These are phyloP conservation scores for Gryllus bimaculatus DNA, from an alignment of 1,140 invertebrate species.

Conservation along the genomic window DNA sequence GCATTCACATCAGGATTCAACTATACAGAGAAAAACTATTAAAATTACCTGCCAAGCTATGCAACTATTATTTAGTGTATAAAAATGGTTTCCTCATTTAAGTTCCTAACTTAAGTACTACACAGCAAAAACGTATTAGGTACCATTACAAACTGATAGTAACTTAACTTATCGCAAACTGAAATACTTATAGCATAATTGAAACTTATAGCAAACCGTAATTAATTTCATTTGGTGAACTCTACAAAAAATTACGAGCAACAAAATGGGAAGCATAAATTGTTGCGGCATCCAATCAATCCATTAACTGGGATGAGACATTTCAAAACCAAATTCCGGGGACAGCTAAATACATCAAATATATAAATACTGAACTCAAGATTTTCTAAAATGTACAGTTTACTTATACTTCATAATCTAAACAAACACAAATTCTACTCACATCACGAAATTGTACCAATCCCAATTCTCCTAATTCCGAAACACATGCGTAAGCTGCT, in stretches of 20 bases:
- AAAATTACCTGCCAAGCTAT: neutral
- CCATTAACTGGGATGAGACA: too few relatives aligned
- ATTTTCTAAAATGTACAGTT: neutral
- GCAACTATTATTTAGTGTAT: neutral
- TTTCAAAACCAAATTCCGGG: too few relatives aligned
- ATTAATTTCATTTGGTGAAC: neutral
- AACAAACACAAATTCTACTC: conserved; percentile 36
- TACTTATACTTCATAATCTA: neutral
- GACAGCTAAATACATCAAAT: neutral
- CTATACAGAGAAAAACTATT: conserved; percentile 36
- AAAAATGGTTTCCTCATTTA: neutral
- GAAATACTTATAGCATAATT: too few relatives aligned
- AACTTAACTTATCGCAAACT: too few relatives aligned
- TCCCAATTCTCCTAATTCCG: conserved; percentile 85
- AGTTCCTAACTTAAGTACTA: neutral
- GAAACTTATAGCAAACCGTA: neutral
- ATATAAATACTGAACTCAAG: neutral
- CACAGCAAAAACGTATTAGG: neutral
- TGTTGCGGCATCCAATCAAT: too few relatives aligned
- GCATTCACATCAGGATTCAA: conserved; percentile 90
- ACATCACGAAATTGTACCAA: conserved; percentile 88
- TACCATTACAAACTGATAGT: neutral
- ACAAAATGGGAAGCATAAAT: too few relatives aligned
- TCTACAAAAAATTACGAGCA: neutral
- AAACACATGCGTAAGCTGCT: conserved; percentile 87